Conservation (phyloP, 1,140 invertebrate species). For the Stegodyphus dumicola region DNA sequence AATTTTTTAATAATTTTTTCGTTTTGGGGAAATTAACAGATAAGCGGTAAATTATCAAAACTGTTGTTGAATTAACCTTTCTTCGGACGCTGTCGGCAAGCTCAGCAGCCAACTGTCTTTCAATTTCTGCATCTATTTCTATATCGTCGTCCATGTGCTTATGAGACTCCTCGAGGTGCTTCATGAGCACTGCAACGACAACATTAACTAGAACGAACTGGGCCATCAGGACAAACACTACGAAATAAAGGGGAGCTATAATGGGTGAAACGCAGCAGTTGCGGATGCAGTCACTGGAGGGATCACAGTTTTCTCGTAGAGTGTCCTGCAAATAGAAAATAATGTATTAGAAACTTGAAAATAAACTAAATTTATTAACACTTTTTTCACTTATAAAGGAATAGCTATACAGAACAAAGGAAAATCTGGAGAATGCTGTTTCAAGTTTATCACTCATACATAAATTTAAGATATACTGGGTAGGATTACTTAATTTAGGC, state of each 20-base stretch:
- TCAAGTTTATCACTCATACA: too few relatives aligned
- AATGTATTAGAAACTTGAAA: not conserved
- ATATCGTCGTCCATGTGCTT: constrained; percentile 93
- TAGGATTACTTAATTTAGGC: too few relatives aligned
- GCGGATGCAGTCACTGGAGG: constrained; percentile 88
- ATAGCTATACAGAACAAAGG: too few relatives aligned
- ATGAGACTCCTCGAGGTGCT: constrained; percentile 98
- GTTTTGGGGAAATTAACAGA: too few relatives aligned
- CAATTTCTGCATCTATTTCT: constrained; percentile 81
- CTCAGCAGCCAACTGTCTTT: constrained; percentile 79
- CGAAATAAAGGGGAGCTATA: constrained; percentile 98
- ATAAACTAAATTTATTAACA: too few relatives aligned
- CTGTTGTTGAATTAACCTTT: constrained; percentile 9
- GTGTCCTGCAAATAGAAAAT: constrained; percentile 77
- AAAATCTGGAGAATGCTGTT: too few relatives aligned
- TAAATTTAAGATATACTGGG: too few relatives aligned
- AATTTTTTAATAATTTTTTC: too few relatives aligned
- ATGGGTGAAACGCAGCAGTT: constrained; percentile 98
- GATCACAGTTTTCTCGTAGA: constrained; percentile 93
- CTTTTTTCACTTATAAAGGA: too few relatives aligned
- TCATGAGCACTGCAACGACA: constrained; percentile 99
- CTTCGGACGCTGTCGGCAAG: constrained; percentile 37
- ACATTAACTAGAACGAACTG: constrained; percentile 99
- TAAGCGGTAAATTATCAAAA: too few relatives aligned
- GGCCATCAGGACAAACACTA: constrained; percentile 99